A percentile compares a stretch with the other conserved stretches of the same genome.
Conservation (phyloP, 1,140 invertebrate species). For the Apolygus lucorum region DNA sequence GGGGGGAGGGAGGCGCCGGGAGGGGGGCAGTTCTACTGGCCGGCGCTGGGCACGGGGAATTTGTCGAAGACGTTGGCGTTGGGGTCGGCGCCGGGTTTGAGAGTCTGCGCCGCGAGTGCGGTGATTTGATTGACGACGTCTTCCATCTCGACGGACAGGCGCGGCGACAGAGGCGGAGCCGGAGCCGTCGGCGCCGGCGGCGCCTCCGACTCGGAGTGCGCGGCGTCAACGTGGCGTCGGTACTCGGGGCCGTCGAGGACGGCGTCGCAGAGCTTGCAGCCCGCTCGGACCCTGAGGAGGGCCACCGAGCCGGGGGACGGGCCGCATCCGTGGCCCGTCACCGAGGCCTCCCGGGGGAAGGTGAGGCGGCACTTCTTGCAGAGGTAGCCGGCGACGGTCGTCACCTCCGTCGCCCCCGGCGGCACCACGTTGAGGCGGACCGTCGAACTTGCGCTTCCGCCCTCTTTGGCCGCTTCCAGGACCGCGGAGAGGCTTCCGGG, state of each 20-base stretch:
- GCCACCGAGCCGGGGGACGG: conserved; percentile 54
- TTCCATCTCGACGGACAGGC: conserved; percentile 65
- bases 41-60: conserved; percentile 29
- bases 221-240: conserved; percentile 45
- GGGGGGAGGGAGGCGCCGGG: neutral
- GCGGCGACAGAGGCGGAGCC: conserved; percentile 37
- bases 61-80: conserved; percentile 34
- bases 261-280: conserved; percentile 59
- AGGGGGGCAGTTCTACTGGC: conserved; percentile 23
- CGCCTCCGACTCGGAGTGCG: conserved; percentile 34
- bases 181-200: conserved; percentile 34
- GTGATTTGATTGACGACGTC: conserved; percentile 75
- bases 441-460: conserved; percentile 1
- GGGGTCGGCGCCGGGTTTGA: conserved; percentile 27
- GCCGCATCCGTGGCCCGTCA: conserved; percentile 38
- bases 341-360: conserved; percentile 50
- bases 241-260: conserved; percentile 53
- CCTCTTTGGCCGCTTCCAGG: conserved; percentile 37
- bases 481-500: conserved; percentile 43
- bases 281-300: conserved; percentile 61
- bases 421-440: conserved; percentile 17
- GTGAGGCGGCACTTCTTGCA: conserved; percentile 78
- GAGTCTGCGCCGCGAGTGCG: conserved; percentile 53
- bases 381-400: conserved; percentile 49
- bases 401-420: conserved; percentile 27